Evolutionary conservation across 1,140 invertebrate genomes (phyloP), one percentile per base, ranked within the genome.

Genomic region (Sweltsa coloradensis): DNA sequence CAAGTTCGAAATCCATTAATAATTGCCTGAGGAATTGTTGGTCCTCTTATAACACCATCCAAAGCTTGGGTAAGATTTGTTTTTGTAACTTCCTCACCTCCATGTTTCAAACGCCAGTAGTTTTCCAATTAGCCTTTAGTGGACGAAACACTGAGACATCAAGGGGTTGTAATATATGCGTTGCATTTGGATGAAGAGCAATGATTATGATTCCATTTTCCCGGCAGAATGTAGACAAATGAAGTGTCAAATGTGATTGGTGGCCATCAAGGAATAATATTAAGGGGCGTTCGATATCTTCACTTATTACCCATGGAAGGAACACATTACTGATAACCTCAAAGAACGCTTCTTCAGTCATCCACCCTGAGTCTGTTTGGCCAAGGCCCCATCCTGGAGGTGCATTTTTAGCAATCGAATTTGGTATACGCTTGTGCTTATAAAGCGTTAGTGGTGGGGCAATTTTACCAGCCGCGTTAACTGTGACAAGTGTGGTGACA

Each of bases 231-330:
- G n/a, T n/a, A n/a, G n/a, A n/a, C n/a, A n/a, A n/a, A 31, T 60
- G 49, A 27, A 62, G 36, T 2, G 64, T 57, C 29, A 67, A 47
- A 47, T 67, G 63, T 19, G 58, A 60, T 27, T 41, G 47, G 45
- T 68, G 65, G 5, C 63, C 63, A 57, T 69, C 66, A 5, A 68
- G 36, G 59, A 65, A 69, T 16, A 68, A 55, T 22, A 61, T 51
- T 16, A 66, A 54, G 21, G 63, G 61, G 21, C 40, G 44, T 52
- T 45, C 36, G 14, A 66, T 59, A 39, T 57, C 55, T 16, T 63
- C 51, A 53, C 61, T 13, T 47, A 34, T 53, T 34, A 67, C 22
- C 59, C 61, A 66, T 39, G 57, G 62, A 37, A 61, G 7, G 55
- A 66, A 66, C 7, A 61, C 55, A 50, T 66, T 61, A n/a, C 53